phyloP scores from a whole-genome alignment of 2,888 invertebrate species.

The Nephrotoma guestfalica region DNA sequence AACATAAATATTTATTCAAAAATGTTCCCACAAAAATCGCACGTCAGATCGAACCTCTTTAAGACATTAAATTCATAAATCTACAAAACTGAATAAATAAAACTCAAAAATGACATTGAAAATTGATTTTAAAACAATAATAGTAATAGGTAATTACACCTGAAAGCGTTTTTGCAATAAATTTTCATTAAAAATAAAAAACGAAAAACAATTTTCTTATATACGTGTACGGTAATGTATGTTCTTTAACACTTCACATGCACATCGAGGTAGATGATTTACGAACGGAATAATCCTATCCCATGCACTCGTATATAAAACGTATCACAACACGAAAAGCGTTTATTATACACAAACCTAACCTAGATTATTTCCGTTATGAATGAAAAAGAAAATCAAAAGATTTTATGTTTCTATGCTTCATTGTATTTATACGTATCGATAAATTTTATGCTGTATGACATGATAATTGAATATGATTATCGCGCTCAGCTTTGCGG shows the following conservation, averaged over 20 bases:
- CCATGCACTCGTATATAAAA: background rate
- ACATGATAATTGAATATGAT: background rate
- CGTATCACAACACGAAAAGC: background rate
- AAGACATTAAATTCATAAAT: background rate
- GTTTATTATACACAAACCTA: background rate
- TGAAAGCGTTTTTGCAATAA: background rate
- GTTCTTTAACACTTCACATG: background rate
- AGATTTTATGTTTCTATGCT: too few relatives aligned
- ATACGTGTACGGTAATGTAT: background rate
- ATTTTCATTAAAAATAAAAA: background rate
- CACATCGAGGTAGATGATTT: background rate
- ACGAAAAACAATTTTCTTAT: background rate
- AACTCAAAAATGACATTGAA: background rate
- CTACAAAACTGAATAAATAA: background rate
- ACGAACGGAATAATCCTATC: background rate
- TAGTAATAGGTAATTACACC: background rate
- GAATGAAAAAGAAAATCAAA: background rate
- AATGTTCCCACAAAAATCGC: background rate
- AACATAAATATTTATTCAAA: too few relatives aligned
- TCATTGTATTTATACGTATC: background rate
- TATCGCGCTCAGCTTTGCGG: background rate
- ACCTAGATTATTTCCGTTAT: background rate
- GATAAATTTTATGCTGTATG: background rate
- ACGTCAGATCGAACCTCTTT: background rate
- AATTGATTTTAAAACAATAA: background rate